Base-by-base conservation (phyloP, 2,113 vertebrate species). In the Megaceryle torquata region DNA sequence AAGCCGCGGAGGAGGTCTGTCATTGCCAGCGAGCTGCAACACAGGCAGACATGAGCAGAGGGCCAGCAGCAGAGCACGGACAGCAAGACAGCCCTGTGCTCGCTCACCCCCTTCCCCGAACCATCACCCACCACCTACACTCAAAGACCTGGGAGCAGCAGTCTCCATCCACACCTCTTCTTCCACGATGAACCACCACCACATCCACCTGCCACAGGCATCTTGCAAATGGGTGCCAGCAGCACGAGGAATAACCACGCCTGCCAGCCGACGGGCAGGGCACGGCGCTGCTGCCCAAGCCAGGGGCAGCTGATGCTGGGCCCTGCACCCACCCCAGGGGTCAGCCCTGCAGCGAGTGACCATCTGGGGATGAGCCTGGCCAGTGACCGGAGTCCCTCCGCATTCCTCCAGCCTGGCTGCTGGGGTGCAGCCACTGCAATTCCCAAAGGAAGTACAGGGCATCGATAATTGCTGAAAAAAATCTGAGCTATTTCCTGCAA, bases 401-500 rank as follows among this genome's bases (percentile, higher is more conserved):
- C 85, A 90, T 91, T 92, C 86, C 82, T 83, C 26, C 76, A 83
- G 94, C 76, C 63, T 31, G 77, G 74, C 70, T 35, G 37, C 50
- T 3, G 11, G 89, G 91, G 53, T 90, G 80, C 72, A 61, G 72
- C 46, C 13, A 1, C 56, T 8, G 8, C 41, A 80, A 96, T 95
- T 96, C 94, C 94, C 94, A 84, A 88, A 96, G 94, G 95, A 96
- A 97, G 75, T 76, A 10, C 46, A 59, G 83, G 90, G 83, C 88
- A 94, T 83, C 51, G 81, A 91, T 96, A 97, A 96, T 95, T 89
- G 65, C 89, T 2, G 3, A 71, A 90, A 96, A 94, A 85, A 67
- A 94, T 96, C 80, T 5, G n/a, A 97, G 90, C 92, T 96, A 97
- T 97, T 97, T 97, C 96, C 97, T 96, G 94, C 80, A 31, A 93